These are phyloP conservation scores for Trachurus trachurus DNA, from an alignment of 2,797 vertebrate species.

Conservation along the genomic window DNA sequence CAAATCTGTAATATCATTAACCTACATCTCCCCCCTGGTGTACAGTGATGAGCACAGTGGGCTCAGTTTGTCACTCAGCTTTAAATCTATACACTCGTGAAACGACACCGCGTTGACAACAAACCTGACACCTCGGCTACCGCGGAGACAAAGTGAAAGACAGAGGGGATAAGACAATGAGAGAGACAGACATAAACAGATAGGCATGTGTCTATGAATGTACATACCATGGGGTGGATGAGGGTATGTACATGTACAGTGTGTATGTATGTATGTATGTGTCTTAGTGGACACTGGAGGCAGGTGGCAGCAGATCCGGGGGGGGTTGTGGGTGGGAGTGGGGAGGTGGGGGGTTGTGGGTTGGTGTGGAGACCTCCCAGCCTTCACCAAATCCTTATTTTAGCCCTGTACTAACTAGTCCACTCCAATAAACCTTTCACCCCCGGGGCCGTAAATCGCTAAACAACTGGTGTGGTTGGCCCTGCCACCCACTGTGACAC, in stretches of 20 bases:
- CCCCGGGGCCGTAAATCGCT: slow-evolving; percentile 80
- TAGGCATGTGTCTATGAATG: slow-evolving; percentile 25
- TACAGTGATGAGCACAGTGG: neutral
- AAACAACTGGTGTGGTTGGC: slow-evolving; percentile 83
- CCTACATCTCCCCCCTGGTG: slow-evolving; percentile 1
- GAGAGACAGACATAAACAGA: slow-evolving; percentile 35
- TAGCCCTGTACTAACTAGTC: slow-evolving; percentile 83
- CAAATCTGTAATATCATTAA: neutral
- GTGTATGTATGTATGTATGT: slow-evolving; percentile 43
- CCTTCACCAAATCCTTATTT: slow-evolving; percentile 81
- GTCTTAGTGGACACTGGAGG: slow-evolving; percentile 44
- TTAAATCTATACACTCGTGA: slow-evolving; percentile 18
- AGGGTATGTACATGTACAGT: slow-evolving; percentile 41
- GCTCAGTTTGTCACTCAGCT: neutral
- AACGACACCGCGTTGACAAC: slow-evolving; percentile 18
- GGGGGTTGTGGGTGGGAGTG: neutral
- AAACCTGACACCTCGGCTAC: neutral
- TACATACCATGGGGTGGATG: slow-evolving; percentile 26
- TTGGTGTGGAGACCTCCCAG: slow-evolving; percentile 61
- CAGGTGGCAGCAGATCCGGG: slow-evolving; percentile 62
- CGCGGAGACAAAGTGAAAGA: neutral
- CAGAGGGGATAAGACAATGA: slow-evolving; percentile 13
- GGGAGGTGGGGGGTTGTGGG: too few relatives aligned
- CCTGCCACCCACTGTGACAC: slow-evolving; percentile 86
- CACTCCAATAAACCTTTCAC: slow-evolving; percentile 85